These are phyloP conservation scores for Macrosteles quadrilineatus DNA, from an alignment of 1,140 invertebrate species.

Conservation along the genomic window DNA sequence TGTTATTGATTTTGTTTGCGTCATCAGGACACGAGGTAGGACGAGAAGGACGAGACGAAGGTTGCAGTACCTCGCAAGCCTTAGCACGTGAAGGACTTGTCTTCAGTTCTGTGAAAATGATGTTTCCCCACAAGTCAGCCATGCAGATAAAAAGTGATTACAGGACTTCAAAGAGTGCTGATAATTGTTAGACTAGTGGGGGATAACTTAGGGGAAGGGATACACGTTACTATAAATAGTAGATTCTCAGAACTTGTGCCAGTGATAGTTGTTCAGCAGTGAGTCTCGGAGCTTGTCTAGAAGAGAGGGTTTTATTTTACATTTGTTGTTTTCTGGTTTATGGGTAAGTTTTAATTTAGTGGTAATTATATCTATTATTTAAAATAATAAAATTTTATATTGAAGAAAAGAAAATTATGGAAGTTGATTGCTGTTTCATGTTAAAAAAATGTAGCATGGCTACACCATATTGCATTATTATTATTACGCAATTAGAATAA, in stretches of 20 bases:
- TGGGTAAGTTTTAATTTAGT: conserved; percentile 19
- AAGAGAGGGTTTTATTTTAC: conserved; percentile 9
- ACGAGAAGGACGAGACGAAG: too few relatives aligned
- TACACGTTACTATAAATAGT: conserved; percentile 22
- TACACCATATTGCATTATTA: too few relatives aligned
- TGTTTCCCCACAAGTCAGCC: conserved; percentile 8
- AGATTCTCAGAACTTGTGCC: background rate
- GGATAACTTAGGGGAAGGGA: background rate
- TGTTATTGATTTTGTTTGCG: conserved; percentile 26
- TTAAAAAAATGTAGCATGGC: too few relatives aligned
- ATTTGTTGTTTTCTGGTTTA: conserved; percentile 29
- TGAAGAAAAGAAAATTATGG: too few relatives aligned
- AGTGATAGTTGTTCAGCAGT: background rate
- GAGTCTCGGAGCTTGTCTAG: background rate
- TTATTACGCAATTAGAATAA: too few relatives aligned
- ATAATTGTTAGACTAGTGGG: conserved; percentile 24
- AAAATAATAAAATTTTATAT: too few relatives aligned
- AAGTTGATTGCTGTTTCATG: too few relatives aligned
- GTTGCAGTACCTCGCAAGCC: background rate
- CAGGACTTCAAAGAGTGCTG: conserved; percentile 22
- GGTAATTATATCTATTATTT: background rate
- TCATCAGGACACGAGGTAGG: background rate
- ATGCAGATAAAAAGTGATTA: conserved; percentile 19
- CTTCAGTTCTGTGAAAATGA: background rate
- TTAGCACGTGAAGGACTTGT: background rate